Base-by-base conservation (phyloP, 2,888 invertebrate genomes). In the Habroteleia sp. region DNA sequence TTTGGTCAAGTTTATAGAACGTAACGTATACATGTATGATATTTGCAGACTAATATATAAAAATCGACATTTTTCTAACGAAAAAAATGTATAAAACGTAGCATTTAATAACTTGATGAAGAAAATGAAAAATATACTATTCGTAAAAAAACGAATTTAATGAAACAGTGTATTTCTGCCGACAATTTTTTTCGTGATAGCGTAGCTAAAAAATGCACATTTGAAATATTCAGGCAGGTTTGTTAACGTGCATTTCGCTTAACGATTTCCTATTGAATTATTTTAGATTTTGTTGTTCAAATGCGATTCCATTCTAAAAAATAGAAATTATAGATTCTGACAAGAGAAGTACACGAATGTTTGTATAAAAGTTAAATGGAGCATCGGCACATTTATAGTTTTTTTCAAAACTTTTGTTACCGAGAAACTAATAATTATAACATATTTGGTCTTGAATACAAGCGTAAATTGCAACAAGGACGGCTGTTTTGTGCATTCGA, bases 401-500 rank as follows among this genome's bases (percentile, higher is more conserved):
- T 20, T 20, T 23, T 17, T 3, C 11, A 13, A 16, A 42, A 54
- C 65, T 54, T 60, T 65, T 42, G 56, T 65, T 35, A 11, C 7
- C 37, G 33, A 56, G 50, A 42, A 63, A 35, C 58, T 52, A 69
- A 74, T 69, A 74, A 63, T 74, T 58, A 68, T 42, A 50, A 63
- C 54, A 50, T 58, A 63, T 66, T 69, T 54, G 44, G 56, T 58
- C 37, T 48, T 56, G 68, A 74, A 68, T 58, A 48, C 44, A 58
- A 48, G 35, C 66, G 71, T 69, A 60, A 75, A 75, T 75, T 71
- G 75, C 56, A 75, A 66, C 75, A 56, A 54, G 75, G 48, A 75
- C 44, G 60, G 50, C 52, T 76, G 76, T 76, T 76, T 62, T 68
- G 75, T 73, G 72, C 77, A 75, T 75, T 65, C 60, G 75, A 73